Conservation (phyloP, 1,140 invertebrate genomes). For the Neomicropteryx cornuta region DNA sequence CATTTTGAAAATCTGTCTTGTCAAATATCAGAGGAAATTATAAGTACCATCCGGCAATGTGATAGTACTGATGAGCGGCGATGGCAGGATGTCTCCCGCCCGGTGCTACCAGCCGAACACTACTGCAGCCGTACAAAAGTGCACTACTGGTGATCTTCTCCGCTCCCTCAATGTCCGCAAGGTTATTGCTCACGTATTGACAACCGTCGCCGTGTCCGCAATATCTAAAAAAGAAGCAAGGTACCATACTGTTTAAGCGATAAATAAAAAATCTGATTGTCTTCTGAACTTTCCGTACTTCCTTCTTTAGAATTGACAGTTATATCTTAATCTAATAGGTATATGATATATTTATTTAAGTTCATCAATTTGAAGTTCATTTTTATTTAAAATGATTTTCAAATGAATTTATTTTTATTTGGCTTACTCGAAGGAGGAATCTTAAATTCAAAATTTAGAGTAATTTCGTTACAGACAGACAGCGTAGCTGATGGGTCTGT, state of each 20-base stretch:
- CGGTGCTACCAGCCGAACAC: conserved; percentile 43
- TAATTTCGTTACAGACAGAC: too few species aligned
- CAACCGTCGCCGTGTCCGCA: conserved; percentile 69
- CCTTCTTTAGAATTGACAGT: too few species aligned
- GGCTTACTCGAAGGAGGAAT: not conserved
- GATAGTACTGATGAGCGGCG: conserved; percentile 56
- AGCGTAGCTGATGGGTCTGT: too few species aligned
- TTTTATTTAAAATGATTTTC: too few species aligned
- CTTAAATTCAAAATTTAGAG: too few species aligned
- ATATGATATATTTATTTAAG: too few species aligned
- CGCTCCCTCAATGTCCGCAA: conserved; percentile 39
- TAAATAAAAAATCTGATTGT: conserved; percentile 1
- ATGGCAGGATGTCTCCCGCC: conserved; percentile 48
- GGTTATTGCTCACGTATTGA: conserved; percentile 48
- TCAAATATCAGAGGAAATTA: too few species aligned
- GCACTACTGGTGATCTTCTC: conserved; percentile 44
- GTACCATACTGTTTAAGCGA: conserved; percentile 6
- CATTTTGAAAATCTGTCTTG: too few species aligned
- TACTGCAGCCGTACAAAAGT: conserved; percentile 67
- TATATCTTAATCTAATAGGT: too few species aligned
- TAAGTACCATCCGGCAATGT: conserved; percentile 57
- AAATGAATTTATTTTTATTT: not conserved
- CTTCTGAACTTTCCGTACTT: too few species aligned
- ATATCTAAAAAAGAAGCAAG: conserved; percentile 40
- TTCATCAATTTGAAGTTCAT: too few species aligned